Evolutionary conservation across 1,140 invertebrate species (phyloP).

Genomic region (Orussus abietinus): DNA sequence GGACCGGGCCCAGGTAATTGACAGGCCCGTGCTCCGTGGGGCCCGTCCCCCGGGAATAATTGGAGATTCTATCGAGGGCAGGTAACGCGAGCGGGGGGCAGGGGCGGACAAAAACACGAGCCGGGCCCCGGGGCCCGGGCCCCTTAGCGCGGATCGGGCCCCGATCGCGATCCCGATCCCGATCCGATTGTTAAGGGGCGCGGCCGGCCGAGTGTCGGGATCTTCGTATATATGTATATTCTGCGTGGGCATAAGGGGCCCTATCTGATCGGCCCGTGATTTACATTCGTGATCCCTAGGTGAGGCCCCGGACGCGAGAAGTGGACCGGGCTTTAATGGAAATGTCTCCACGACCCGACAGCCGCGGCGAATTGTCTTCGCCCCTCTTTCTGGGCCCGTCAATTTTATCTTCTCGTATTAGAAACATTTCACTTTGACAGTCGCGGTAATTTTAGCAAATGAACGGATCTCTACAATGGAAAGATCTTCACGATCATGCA

Average conservation of each 20-base stretch:
- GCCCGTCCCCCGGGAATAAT: conserved; percentile 37
- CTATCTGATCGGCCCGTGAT: conserved; percentile 3
- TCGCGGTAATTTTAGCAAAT: too few relatives aligned
- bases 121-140: too few relatives aligned
- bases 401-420: too few relatives aligned
- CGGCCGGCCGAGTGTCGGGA: background rate
- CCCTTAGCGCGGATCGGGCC: too few relatives aligned
- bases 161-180: too few relatives aligned
- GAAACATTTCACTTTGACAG: too few relatives aligned
- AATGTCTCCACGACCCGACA: background rate
- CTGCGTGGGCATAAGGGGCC: background rate
- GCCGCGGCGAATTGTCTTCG: too few relatives aligned
- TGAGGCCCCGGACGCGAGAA: background rate
- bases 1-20: conserved; percentile 33
- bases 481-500: too few relatives aligned
- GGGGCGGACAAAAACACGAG: background rate
- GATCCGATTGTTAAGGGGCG: background rate
- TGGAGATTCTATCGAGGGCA: conserved; percentile 39
- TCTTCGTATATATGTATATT: conserved; percentile 5
- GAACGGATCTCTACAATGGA: too few relatives aligned
- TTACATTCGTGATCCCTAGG: conserved; percentile 9
- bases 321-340: background rate
- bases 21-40: conserved; percentile 25
- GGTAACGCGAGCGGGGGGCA: conserved; percentile 7
- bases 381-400: too few relatives aligned